These are phyloP conservation scores for Accipiter virgatus DNA, from an alignment of 2,113 vertebrate species.

Conservation along the genomic window DNA sequence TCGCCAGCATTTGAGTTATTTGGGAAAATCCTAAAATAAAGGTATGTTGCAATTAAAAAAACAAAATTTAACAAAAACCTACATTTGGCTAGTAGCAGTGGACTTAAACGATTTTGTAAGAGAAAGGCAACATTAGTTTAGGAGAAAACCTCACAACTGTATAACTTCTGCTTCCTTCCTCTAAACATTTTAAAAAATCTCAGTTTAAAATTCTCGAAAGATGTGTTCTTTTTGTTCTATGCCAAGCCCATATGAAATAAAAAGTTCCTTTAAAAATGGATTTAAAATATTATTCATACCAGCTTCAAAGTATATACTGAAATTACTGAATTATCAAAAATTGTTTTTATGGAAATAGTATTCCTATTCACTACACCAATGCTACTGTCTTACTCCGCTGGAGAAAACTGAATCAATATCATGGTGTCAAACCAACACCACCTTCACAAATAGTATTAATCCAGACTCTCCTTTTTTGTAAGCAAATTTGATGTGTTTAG, in stretches of 20 bases:
- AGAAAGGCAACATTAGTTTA: background rate
- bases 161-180: background rate
- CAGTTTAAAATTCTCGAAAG: background rate
- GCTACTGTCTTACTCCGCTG: background rate
- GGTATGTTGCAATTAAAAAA: background rate
- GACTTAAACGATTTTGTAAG: background rate
- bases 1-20: background rate
- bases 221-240: background rate
- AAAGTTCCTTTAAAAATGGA: background rate
- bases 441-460: background rate
- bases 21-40: slow-evolving; percentile 26
- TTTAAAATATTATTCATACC: background rate
- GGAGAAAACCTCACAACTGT: background rate
- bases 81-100: background rate
- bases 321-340: background rate
- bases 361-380: background rate
- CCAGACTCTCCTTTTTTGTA: background rate
- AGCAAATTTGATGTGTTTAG: background rate
- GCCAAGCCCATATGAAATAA: background rate
- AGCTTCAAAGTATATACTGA: background rate
- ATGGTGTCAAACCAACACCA: background rate
- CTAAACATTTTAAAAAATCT: background rate
- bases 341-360: background rate
- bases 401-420: background rate
- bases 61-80: background rate